Percentiles rank a stretch among this genome's conserved stretches.
Evolutionary conservation across 2,888 invertebrate genomes (phyloP).

Genomic region (Campoletis raptor): DNA sequence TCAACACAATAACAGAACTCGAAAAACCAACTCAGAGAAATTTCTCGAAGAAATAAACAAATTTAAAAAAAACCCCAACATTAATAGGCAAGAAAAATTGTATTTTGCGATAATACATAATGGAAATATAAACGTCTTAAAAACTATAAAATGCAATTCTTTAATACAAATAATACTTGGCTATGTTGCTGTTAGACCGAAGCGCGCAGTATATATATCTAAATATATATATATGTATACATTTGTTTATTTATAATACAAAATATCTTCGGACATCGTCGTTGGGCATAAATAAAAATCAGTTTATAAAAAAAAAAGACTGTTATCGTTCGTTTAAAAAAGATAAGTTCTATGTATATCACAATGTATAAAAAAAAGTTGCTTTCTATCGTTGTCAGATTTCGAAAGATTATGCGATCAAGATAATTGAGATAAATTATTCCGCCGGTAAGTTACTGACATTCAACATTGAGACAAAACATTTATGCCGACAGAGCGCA

Average conservation of each 20-base stretch:
- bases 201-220: conserved; percentile 21
- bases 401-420: conserved; percentile 23
- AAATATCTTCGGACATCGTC: conserved; percentile 31
- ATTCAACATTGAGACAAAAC: not conserved
- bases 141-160: conserved; percentile 72
- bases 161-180: conserved; percentile 77
- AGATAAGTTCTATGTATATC: conserved; percentile 56
- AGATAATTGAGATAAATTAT: conserved; percentile 28
- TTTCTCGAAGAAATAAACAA: not conserved
- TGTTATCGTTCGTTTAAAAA: conserved; percentile 33
- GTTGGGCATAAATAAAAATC: conserved; percentile 46
- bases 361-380: conserved; percentile 57
- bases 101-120: conserved; percentile 50
- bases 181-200: conserved; percentile 54
- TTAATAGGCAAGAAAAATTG: conserved; percentile 57
- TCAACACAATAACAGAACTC: not conserved
- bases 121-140: conserved; percentile 38
- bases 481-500: not conserved
- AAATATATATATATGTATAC: conserved; percentile 22
- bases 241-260: conserved; percentile 37
- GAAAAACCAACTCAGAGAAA: not conserved
- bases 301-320: conserved; percentile 44
- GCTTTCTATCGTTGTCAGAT: conserved; percentile 20
- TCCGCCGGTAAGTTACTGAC: conserved; percentile 58
- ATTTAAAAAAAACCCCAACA: not conserved